Evolutionary conservation across 2,888 invertebrate species (phyloP).

Genomic region (Busseola fusca): DNA sequence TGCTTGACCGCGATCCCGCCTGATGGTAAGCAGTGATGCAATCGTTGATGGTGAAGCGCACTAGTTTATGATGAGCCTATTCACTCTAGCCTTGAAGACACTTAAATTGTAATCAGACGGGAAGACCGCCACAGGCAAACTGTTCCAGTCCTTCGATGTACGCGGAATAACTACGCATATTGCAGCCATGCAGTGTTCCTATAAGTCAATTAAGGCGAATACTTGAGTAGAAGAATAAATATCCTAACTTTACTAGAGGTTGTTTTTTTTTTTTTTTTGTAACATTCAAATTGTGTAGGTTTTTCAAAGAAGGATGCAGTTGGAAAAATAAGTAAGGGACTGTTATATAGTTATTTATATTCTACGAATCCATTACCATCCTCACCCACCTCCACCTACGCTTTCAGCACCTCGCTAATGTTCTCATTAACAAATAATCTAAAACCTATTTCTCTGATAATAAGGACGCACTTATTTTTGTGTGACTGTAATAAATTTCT

Average conservation of each 20-base stretch:
- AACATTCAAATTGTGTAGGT: neutral
- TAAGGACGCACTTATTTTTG: conserved; percentile 65
- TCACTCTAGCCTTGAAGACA: too few relatives aligned
- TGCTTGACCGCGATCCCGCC: too few relatives aligned
- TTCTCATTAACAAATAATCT: conserved; percentile 45
- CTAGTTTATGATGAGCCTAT: too few relatives aligned
- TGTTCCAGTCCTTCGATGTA: too few relatives aligned
- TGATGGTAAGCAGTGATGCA: too few relatives aligned
- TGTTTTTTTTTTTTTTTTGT: neutral
- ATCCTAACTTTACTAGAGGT: neutral
- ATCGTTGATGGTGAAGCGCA: too few relatives aligned
- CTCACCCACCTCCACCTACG: neutral
- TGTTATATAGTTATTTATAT: conserved; percentile 8
- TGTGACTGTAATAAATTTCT: conserved; percentile 70
- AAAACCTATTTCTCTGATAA: conserved; percentile 40
- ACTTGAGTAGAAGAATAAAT: neutral
- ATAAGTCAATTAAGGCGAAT: neutral
- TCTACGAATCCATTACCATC: conserved; percentile 11
- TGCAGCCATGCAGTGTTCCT: neutral
- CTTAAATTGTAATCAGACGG: too few relatives aligned
- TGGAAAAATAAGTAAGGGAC: neutral
- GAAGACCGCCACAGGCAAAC: too few relatives aligned
- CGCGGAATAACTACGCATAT: too few relatives aligned
- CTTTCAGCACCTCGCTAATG: conserved; percentile 19
- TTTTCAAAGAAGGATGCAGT: neutral